phyloP scores from a whole-genome alignment of 2,113 vertebrate species.

The Pedetes capensis region DNA sequence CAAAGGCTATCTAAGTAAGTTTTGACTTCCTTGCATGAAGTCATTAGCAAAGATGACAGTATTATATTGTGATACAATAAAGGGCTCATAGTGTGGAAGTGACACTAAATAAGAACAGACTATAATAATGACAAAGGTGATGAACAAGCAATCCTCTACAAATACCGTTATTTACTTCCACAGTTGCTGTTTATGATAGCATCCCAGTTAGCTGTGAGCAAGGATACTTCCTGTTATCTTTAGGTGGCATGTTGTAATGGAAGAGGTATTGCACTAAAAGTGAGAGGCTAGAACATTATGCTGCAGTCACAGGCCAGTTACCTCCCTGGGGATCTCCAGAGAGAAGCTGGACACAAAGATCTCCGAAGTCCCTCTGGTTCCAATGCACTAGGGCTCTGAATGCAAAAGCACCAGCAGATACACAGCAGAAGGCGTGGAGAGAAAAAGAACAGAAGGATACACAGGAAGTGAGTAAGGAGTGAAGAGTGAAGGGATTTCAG shows the following conservation, averaged over 20 bases:
- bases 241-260: accelerated
- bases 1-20: background rate
- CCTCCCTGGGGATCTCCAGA: background rate
- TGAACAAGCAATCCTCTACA: background rate
- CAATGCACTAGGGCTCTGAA: background rate
- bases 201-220: background rate
- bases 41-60: slow-evolving; percentile 16
- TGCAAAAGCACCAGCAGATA: background rate
- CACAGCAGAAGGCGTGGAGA: background rate
- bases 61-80: slow-evolving; percentile 1
- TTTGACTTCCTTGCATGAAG: slow-evolving; percentile 31
- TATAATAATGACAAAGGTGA: background rate
- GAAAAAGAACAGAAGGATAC: background rate
- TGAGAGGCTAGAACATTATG: background rate
- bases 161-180: background rate
- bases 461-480: background rate
- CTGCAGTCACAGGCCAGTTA: background rate
- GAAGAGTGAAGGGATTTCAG: background rate
- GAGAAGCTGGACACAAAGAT: background rate
- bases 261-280: background rate
- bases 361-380: background rate
- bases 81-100: background rate
- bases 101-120: background rate
- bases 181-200: background rate
- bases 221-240: background rate